Percentiles rank a stretch among this genome's conserved stretches.
Conservation (phyloP, 2,888 invertebrate genomes). For the Rhagophthalmus giganteus region DNA sequence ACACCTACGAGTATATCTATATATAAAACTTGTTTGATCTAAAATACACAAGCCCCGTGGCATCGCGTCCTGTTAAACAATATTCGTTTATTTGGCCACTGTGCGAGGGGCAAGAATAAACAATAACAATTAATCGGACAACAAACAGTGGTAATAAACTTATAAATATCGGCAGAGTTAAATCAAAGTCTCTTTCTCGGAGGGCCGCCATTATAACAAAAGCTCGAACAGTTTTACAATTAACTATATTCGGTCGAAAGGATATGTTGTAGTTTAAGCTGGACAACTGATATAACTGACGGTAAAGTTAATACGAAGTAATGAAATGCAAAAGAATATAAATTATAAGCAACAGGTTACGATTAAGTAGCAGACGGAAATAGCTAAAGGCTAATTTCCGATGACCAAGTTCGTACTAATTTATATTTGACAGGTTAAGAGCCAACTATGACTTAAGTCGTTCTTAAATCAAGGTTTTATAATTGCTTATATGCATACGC, state of each 20-base stretch:
- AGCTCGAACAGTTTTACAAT: slow-evolving; percentile 19
- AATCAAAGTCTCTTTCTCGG: slow-evolving; percentile 21
- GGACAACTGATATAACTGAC: slow-evolving; percentile 40
- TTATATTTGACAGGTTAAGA: slow-evolving; percentile 36
- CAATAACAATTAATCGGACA: slow-evolving; percentile 32
- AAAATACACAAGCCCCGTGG: slow-evolving; percentile 18
- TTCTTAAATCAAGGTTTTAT: slow-evolving; percentile 27
- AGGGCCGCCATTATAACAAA: slow-evolving; percentile 18
- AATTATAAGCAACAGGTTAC: slow-evolving; percentile 40
- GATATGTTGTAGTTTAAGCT: slow-evolving; percentile 24
- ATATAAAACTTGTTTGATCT: slow-evolving; percentile 18
- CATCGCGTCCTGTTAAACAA: slow-evolving; percentile 8
- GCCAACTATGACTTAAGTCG: slow-evolving; percentile 37
- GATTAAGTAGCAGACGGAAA: slow-evolving; percentile 46
- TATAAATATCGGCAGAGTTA: slow-evolving; percentile 26
- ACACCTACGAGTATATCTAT: too few species aligned
- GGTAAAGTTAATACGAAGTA: slow-evolving; percentile 42
- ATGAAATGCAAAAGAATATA: slow-evolving; percentile 46
- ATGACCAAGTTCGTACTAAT: slow-evolving; percentile 40
- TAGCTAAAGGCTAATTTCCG: slow-evolving; percentile 37
- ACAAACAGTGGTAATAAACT: slow-evolving; percentile 15
- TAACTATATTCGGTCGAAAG: slow-evolving; percentile 4
- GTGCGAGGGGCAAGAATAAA: slow-evolving; percentile 30
- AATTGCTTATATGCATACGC: slow-evolving; percentile 19
- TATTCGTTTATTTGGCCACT: slow-evolving; percentile 32